A percentile compares a stretch with the other conserved stretches of the same genome.
phyloP scores from a whole-genome alignment of 64 coral and sea anemone genomes.

The Astreopora myriophthalma region DNA sequence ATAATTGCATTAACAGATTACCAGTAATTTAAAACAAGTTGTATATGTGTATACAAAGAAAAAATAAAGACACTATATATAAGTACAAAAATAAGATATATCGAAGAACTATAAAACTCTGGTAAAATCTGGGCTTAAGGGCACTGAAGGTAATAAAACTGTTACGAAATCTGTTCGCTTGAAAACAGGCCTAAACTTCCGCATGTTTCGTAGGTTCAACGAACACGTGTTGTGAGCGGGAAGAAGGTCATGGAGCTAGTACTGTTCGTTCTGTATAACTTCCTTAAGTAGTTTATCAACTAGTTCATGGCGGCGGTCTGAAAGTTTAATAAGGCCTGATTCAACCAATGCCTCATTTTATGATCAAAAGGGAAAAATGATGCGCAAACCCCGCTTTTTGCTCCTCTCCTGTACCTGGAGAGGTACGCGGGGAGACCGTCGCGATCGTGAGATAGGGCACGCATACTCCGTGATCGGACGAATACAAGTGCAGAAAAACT shows the following conservation, averaged over 20 bases:
- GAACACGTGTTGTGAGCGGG: not conserved
- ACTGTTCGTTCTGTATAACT: not conserved
- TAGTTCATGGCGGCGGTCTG: conserved; percentile 2
- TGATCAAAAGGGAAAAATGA: not conserved
- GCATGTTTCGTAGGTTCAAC: not conserved
- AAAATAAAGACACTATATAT: no score
- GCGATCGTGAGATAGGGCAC: no score
- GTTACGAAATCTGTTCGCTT: no score
- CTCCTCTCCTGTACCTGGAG: no score
- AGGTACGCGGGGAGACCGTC: no score
- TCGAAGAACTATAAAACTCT: not conserved
- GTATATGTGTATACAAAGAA: no score
- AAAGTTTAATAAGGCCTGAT: not conserved
- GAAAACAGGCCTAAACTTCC: not conserved
- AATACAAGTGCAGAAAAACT: no score
- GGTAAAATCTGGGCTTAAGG: not conserved
- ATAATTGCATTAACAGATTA: no score
- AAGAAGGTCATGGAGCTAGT: conserved; percentile 24
- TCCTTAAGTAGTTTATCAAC: conserved; percentile 2
- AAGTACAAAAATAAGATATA: no score
- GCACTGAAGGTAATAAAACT: not conserved
- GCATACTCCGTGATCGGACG: no score
- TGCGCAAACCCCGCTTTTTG: not conserved
- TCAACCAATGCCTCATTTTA: not conserved
- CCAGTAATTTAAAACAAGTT: no score